Percentiles rank a stretch among this genome's conserved stretches.
phyloP scores from a whole-genome alignment of 2,797 vertebrate species.

The Percopsis omiscomaycus region DNA sequence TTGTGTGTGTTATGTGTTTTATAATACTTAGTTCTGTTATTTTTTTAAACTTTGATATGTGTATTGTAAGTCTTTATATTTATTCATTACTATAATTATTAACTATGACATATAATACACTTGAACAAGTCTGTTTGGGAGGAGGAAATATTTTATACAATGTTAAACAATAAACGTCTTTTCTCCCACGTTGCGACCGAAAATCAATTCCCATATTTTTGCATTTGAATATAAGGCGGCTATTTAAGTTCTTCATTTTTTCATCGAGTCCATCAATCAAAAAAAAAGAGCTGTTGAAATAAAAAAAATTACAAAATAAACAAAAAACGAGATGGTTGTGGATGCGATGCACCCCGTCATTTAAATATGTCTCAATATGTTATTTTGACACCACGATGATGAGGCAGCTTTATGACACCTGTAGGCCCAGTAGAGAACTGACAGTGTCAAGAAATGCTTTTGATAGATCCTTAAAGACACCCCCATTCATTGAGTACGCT shows the following conservation, averaged over 20 bases:
- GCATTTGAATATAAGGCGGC: no score
- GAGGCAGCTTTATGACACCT: conserved; percentile 68
- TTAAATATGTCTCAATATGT: conserved; percentile 42
- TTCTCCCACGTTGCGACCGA: no score
- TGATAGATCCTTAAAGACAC: conserved; percentile 77
- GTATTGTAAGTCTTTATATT: no score
- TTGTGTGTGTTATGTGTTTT: no score
- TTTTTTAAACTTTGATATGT: no score
- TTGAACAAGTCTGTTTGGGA: no score
- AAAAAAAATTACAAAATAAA: not conserved
- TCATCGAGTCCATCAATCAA: not conserved
- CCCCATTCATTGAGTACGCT: conserved; percentile 74
- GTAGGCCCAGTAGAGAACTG: conserved; percentile 59
- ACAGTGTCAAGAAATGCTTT: conserved; percentile 47
- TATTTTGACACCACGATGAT: conserved; percentile 43
- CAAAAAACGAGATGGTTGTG: conserved; percentile 10
- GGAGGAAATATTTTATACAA: no score
- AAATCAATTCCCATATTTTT: not conserved
- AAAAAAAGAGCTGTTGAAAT: not conserved
- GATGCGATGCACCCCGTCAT: conserved; percentile 1
- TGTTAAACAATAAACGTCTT: no score
- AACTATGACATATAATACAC: no score
- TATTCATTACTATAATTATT: no score
- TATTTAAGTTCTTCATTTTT: not conserved
- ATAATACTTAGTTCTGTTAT: no score